Base-by-base conservation (phyloP, 1,140 invertebrate species). In the Thaumetopoea pityocampa region DNA sequence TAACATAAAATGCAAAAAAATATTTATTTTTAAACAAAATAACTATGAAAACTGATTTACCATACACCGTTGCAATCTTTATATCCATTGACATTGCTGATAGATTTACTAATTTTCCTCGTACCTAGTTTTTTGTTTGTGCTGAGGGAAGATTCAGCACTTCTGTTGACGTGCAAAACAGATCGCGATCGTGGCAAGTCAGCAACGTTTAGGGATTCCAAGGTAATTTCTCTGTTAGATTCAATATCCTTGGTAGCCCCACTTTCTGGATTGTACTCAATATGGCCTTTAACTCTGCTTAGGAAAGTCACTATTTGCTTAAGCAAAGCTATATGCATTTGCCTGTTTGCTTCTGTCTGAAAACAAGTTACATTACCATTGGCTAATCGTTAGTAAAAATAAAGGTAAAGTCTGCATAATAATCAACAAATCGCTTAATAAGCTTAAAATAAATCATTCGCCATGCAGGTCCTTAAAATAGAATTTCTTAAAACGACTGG, bases 261-360 rank as follows among this genome's bases (percentile, higher is more conserved):
- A 22, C 14, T 30, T 3, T 78, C 70, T 17, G 27, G 53, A 15
- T 65, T 71, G 37, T 46, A 56, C 22, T 89, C 87, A 42, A 92
- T 85, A 57, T 89, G 90, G 35, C 89, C 88, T 49, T 90, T 89
- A 5, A 91, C 89, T 68, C 90, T 88, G 58, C 92, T 92, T 51
- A 94, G 72, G 69, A 93, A 94, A 16, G 88, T 88, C 8, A 92
- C 88, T 23, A 93, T 90, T 78, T 94, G 92, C 67, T 92, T 91
- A 87, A 94, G 90, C 46, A 94, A 87, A 5, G 91, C 91, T 54
- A 90, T 88, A 69, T 93, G 93, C 92, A 94, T 94, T 68, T 92
- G 89, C 48, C 91, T 88, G 70, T 90, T 93, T 11, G 90, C 87
- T 74, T 93, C 92, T 49, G 89, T 90, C 92, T 94, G 80, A 41